Evolutionary conservation across 2,888 invertebrate genomes (phyloP).

Genomic region (Eupithecia subumbrata): DNA sequence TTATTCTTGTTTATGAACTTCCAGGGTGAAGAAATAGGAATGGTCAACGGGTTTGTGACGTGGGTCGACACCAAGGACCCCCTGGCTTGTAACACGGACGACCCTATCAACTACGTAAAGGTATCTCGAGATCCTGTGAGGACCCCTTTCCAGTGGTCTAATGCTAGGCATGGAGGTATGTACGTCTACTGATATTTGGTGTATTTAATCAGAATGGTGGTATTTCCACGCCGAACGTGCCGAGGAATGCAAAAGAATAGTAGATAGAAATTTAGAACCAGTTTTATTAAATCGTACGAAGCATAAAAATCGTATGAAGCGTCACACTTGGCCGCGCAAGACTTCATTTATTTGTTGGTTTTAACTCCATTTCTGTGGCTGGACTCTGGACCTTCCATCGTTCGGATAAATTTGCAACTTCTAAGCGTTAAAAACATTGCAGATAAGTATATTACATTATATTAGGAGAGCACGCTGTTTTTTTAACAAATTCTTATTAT

Average conservation of each 20-base stretch:
- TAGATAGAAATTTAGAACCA: background rate
- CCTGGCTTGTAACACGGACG: slow-evolving; percentile 82
- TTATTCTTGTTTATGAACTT: slow-evolving; percentile 2
- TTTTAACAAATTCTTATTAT: too few species aligned
- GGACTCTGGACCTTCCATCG: too few species aligned
- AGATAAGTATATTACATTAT: too few species aligned
- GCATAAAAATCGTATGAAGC: fast-evolving
- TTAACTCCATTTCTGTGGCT: too few species aligned
- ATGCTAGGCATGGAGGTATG: slow-evolving; percentile 82
- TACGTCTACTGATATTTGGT: background rate
- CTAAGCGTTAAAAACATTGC: too few species aligned
- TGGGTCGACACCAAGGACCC: slow-evolving; percentile 85
- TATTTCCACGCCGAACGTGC: background rate
- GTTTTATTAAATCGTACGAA: background rate
- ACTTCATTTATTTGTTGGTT: too few species aligned
- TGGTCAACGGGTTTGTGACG: slow-evolving; percentile 84
- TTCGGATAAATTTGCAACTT: too few species aligned
- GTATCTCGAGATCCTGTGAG: slow-evolving; percentile 88
- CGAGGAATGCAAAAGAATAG: too few species aligned
- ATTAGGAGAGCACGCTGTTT: too few species aligned
- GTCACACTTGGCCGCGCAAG: background rate
- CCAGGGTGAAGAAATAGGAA: slow-evolving; percentile 90
- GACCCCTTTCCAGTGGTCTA: slow-evolving; percentile 93
- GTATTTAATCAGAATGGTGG: background rate
- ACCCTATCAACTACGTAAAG: slow-evolving; percentile 82